phyloP scores from a whole-genome alignment of 1,140 invertebrate genomes.

The Lutraria rhynchaena region DNA sequence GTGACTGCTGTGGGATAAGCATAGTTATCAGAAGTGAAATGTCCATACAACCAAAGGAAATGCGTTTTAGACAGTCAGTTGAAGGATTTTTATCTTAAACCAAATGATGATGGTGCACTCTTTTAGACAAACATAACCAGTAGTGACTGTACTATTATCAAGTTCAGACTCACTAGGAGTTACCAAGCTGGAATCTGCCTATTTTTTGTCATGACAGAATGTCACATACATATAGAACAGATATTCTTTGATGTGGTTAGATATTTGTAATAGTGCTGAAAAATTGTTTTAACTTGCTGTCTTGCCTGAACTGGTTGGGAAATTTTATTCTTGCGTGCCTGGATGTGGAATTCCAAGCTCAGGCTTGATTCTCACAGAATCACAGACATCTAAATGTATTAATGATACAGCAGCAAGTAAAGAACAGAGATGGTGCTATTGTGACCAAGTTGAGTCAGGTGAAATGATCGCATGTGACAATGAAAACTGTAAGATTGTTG shows the following conservation, averaged over 20 bases:
- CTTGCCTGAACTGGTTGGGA: slow-evolving; percentile 46
- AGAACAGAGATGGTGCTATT: slow-evolving; percentile 41
- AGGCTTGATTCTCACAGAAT: neutral
- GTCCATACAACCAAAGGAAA: too few species aligned
- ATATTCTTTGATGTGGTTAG: slow-evolving; percentile 43
- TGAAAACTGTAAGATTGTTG: slow-evolving; percentile 35
- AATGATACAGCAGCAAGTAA: neutral
- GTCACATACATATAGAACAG: slow-evolving; percentile 28
- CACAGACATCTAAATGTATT: neutral
- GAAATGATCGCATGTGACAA: slow-evolving; percentile 47
- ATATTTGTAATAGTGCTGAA: neutral
- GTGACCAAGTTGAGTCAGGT: slow-evolving; percentile 50
- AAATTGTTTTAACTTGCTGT: slow-evolving; percentile 31
- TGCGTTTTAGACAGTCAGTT: too few species aligned
- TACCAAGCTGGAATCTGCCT: too few species aligned
- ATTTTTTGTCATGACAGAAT: too few species aligned
- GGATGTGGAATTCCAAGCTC: neutral
- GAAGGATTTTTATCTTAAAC: too few species aligned
- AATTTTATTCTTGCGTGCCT: slow-evolving; percentile 23
- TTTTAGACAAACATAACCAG: too few species aligned
- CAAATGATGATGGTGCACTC: too few species aligned
- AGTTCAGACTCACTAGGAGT: too few species aligned
- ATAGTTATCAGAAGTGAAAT: too few species aligned
- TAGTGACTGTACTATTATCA: too few species aligned
- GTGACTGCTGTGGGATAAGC: too few species aligned